Conservation (phyloP, 1,140 invertebrate genomes). For the Bombyx mandarina region DNA sequence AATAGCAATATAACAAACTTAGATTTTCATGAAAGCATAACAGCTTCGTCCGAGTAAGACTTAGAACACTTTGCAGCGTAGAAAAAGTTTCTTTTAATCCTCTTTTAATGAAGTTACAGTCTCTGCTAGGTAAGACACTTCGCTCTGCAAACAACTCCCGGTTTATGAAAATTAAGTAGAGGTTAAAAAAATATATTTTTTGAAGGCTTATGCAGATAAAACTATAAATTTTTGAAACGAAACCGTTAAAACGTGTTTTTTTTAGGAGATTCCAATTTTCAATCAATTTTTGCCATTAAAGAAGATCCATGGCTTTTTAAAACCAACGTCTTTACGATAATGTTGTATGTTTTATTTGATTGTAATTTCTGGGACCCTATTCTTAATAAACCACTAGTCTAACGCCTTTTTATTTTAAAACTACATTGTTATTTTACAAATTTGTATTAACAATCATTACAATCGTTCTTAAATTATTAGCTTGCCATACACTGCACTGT, state of each 20-base stretch:
- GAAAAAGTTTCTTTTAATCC: conserved; percentile 55
- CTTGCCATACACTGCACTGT: too few species aligned
- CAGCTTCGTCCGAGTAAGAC: conserved; percentile 14
- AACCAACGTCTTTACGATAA: background rate
- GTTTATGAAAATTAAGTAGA: conserved; percentile 12
- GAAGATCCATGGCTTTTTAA: too few species aligned
- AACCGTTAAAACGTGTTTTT: conserved; percentile 3
- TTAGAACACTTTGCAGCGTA: conserved; percentile 40
- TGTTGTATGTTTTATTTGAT: too few species aligned
- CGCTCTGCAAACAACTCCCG: conserved; percentile 30
- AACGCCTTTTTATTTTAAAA: too few species aligned
- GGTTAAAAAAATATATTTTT: conserved; percentile 10
- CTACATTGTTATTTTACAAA: too few species aligned
- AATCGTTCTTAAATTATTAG: too few species aligned
- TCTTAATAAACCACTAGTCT: too few species aligned
- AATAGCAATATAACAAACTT: too few species aligned
- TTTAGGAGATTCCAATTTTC: conserved; percentile 2
- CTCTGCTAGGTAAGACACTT: conserved; percentile 39
- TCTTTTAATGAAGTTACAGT: conserved; percentile 55
- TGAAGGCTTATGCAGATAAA: conserved; percentile 6
- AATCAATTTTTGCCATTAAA: background rate
- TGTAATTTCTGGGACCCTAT: too few species aligned
- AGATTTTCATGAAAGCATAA: too few species aligned
- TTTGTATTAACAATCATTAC: too few species aligned
- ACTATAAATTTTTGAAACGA: background rate